Conservation (phyloP, 2,888 invertebrate genomes). For the Limnephilus rhombicus region DNA sequence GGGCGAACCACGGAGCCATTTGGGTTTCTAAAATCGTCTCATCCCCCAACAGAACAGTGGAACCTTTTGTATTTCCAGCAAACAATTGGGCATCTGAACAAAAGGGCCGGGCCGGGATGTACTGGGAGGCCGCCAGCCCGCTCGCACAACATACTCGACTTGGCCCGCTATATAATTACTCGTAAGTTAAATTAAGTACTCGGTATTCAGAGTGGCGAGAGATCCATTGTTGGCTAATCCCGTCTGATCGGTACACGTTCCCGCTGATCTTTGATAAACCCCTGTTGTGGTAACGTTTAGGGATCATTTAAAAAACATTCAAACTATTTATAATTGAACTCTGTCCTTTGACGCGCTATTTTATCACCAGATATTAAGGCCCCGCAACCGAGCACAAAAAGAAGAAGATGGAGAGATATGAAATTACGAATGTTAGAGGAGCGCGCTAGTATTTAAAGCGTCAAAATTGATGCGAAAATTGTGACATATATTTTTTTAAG, state of each 20-base stretch:
- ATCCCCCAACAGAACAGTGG: conserved; percentile 24
- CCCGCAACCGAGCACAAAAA: no score
- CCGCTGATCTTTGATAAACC: conserved; percentile 45
- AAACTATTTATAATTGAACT: not conserved
- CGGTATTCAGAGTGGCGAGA: conserved; percentile 58
- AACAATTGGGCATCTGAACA: conserved; percentile 64
- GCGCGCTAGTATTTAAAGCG: no score
- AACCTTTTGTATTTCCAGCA: conserved; percentile 58
- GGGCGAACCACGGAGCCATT: conserved; percentile 34
- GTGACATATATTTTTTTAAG: no score
- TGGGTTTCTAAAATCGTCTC: conserved; percentile 46
- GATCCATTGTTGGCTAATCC: conserved; percentile 56
- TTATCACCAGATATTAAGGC: not conserved
- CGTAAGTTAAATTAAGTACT: conserved; percentile 59
- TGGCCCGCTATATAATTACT: conserved; percentile 60
- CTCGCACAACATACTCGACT: conserved; percentile 60
- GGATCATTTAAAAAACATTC: not conserved
- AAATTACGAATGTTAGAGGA: no score
- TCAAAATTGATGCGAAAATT: no score
- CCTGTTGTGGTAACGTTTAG: not conserved
- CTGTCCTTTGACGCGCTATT: not conserved
- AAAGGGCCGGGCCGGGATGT: conserved; percentile 37
- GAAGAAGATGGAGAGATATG: no score
- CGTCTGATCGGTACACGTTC: conserved; percentile 36
- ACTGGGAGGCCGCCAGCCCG: conserved; percentile 49